A percentile compares a stretch with the other conserved stretches of the same genome.
Evolutionary conservation across 2,113 vertebrate genomes (phyloP).

Genomic region (Urocynchramus pylzowi): DNA sequence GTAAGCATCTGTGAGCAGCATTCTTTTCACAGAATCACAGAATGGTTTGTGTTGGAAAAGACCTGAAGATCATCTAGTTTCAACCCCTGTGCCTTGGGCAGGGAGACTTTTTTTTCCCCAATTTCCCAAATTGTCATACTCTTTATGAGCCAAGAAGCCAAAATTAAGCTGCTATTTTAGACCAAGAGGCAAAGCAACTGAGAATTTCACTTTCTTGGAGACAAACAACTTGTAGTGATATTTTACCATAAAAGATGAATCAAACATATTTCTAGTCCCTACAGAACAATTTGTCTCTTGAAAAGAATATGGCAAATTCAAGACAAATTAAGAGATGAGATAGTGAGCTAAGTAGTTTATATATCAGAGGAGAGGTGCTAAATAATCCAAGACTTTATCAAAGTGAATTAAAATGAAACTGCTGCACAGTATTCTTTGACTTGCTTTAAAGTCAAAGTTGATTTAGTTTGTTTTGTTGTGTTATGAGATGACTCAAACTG

Average conservation of each 20-base stretch:
- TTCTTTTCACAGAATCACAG: background rate
- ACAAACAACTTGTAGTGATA: background rate
- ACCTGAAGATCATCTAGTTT: background rate
- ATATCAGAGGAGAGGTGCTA: background rate
- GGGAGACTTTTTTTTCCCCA: background rate
- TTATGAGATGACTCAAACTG: background rate
- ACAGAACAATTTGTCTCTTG: background rate
- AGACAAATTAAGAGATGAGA: background rate
- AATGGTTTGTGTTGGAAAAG: background rate
- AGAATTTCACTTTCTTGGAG: background rate
- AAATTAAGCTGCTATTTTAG: background rate
- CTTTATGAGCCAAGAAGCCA: background rate
- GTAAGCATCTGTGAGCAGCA: background rate
- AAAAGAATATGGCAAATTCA: background rate
- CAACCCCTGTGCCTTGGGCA: background rate
- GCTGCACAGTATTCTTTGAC: background rate
- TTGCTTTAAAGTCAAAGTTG: background rate
- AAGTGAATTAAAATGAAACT: background rate
- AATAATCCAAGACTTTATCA: background rate
- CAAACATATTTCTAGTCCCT: background rate
- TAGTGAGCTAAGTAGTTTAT: background rate
- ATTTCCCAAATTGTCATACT: background rate
- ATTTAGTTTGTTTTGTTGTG: background rate
- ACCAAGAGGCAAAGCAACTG: background rate
- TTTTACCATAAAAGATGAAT: background rate